phyloP scores from a whole-genome alignment of 2,113 vertebrate species.

The Mustelus asterias region DNA sequence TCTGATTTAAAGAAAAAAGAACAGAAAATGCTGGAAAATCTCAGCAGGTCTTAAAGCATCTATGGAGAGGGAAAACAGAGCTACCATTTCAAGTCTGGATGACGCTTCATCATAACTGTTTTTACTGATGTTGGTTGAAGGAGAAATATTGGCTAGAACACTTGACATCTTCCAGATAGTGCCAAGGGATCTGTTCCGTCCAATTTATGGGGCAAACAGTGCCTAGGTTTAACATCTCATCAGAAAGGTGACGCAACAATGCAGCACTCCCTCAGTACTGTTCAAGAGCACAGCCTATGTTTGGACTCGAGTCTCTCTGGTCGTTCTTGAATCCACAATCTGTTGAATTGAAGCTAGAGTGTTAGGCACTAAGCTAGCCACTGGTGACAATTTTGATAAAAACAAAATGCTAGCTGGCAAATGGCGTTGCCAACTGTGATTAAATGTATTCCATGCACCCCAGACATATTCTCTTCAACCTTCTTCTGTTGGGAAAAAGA shows the following conservation, averaged over 20 bases:
- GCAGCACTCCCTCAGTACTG: not conserved
- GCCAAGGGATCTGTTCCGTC: not conserved
- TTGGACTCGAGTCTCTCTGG: not conserved
- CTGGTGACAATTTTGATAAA: too few relatives aligned
- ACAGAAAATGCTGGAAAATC: too few relatives aligned
- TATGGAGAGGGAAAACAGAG: too few relatives aligned
- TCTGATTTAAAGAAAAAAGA: too few relatives aligned
- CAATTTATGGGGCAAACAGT: not conserved
- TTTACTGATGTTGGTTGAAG: not conserved
- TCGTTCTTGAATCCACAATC: not conserved
- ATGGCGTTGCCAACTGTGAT: too few relatives aligned
- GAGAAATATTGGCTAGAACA: not conserved
- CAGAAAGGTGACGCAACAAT: not conserved
- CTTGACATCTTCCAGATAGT: not conserved
- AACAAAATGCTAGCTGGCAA: too few relatives aligned
- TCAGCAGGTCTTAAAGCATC: too few relatives aligned
- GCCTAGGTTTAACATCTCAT: not conserved
- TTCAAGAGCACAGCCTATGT: not conserved
- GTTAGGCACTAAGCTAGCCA: not conserved
- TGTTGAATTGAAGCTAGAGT: not conserved
- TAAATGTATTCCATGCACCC: too few relatives aligned
- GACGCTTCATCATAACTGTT: too few relatives aligned
- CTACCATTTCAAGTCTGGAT: too few relatives aligned
- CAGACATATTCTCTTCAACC: too few relatives aligned
- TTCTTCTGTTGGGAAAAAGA: too few relatives aligned